A percentile compares a stretch with the other conserved stretches of the same genome.
Evolutionary conservation across 2,797 vertebrate species (phyloP).

Genomic region (Emys orbicularis): DNA sequence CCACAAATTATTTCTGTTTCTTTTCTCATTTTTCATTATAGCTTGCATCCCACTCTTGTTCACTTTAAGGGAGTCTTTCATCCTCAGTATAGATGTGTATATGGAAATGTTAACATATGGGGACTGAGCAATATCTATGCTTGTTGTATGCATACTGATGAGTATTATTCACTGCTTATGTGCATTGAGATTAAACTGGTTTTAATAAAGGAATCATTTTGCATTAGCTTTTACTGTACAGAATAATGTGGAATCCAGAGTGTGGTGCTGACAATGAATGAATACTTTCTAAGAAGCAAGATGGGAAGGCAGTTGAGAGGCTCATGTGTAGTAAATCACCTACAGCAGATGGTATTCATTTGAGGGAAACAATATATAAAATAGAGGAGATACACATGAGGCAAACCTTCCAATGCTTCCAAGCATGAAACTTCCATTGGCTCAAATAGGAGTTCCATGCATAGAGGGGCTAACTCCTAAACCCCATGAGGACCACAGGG

Average conservation of each 20-base stretch:
- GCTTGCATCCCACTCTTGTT: background rate
- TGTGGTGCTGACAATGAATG: background rate
- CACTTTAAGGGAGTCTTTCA: background rate
- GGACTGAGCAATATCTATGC: background rate
- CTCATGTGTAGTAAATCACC: background rate
- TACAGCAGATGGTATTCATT: background rate
- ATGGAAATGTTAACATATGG: background rate
- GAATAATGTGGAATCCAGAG: background rate
- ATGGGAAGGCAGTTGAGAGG: background rate
- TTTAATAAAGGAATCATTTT: background rate
- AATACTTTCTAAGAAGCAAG: background rate
- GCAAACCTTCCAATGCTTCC: background rate
- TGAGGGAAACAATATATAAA: background rate
- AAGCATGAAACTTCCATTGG: background rate
- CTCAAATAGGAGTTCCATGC: background rate
- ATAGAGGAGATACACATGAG: background rate
- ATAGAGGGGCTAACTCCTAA: background rate
- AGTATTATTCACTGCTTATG: background rate
- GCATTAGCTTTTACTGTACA: background rate
- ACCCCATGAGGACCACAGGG: background rate
- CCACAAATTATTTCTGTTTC: background rate
- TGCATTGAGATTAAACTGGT: background rate
- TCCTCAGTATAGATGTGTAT: background rate
- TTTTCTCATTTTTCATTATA: background rate
- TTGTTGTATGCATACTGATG: background rate